Conservation (phyloP, 2,797 vertebrate genomes). For the Champsocephalus gunnari region DNA sequence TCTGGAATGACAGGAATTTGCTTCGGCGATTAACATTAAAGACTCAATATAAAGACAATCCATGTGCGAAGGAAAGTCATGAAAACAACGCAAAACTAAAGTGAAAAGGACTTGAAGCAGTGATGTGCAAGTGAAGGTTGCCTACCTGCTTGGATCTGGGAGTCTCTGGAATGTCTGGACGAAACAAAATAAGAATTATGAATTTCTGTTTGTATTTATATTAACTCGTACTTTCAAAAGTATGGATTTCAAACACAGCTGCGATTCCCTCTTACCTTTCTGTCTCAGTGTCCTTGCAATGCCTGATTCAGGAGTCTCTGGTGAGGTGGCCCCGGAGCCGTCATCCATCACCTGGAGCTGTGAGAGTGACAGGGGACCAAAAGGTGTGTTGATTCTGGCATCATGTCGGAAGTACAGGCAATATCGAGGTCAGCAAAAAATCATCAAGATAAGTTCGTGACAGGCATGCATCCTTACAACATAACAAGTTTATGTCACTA, state of each 20-base stretch:
- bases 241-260: not conserved
- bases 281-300: slow-evolving; percentile 85
- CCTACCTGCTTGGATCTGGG: slow-evolving; percentile 91
- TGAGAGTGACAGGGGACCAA: not conserved
- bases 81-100: not conserved
- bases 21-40: not conserved
- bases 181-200: slow-evolving; percentile 28
- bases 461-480: not conserved
- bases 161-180: slow-evolving; percentile 89
- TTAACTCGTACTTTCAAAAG: not conserved
- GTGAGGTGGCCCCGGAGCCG: slow-evolving; percentile 91
- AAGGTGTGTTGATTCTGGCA: too few species aligned
- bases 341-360: slow-evolving; percentile 97
- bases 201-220: not conserved
- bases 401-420: too few species aligned
- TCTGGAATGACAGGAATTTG: not conserved
- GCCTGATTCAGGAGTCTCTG: slow-evolving; percentile 91
- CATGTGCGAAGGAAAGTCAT: not conserved
- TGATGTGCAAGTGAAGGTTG: not conserved
- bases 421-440: too few species aligned
- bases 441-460: too few species aligned
- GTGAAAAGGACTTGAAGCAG: not conserved
- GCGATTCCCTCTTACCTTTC: slow-evolving; percentile 84
- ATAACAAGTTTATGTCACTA: slow-evolving; percentile 27
- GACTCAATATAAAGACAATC: not conserved